Evolutionary conservation across 2,113 vertebrate species (phyloP).

Genomic region (Chlorocebus sabaeus): DNA sequence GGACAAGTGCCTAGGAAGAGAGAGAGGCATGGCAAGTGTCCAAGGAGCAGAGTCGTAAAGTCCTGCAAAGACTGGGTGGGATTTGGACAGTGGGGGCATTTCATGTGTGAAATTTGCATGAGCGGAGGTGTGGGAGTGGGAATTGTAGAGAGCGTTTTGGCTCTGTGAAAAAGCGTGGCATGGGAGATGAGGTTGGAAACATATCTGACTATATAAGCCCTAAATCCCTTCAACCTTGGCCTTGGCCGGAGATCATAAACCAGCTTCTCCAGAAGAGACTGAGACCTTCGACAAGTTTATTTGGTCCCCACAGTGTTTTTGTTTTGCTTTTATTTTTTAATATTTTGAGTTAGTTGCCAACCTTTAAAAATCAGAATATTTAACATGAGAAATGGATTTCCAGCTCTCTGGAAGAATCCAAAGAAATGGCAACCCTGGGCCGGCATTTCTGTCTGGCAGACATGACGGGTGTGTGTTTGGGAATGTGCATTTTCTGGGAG

Average conservation of each 20-base stretch:
- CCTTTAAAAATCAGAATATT: slow-evolving; percentile 27
- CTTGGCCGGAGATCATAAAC: slow-evolving; percentile 33
- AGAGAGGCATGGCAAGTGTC: not conserved
- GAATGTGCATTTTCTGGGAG: not conserved
- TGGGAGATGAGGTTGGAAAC: not conserved
- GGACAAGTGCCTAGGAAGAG: not conserved
- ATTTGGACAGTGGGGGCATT: not conserved
- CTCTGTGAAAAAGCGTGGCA: not conserved
- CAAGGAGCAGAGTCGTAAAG: not conserved
- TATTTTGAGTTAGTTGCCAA: not conserved
- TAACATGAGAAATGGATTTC: slow-evolving; percentile 18
- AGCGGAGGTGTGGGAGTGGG: not conserved
- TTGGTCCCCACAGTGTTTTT: not conserved
- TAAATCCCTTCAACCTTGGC: not conserved
- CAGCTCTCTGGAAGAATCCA: not conserved
- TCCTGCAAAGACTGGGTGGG: not conserved
- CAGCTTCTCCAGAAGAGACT: not conserved
- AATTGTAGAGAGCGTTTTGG: not conserved
- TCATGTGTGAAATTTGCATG: not conserved
- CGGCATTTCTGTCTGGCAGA: not conserved
- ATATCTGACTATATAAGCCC: not conserved
- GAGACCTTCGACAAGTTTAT: not conserved
- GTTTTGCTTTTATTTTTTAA: slow-evolving; percentile 37
- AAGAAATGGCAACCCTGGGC: not conserved
- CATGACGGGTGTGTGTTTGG: not conserved